A percentile compares a stretch with the other conserved stretches of the same genome.
phyloP scores from a whole-genome alignment of 2,797 vertebrate species.

The Myotis planiceps region DNA sequence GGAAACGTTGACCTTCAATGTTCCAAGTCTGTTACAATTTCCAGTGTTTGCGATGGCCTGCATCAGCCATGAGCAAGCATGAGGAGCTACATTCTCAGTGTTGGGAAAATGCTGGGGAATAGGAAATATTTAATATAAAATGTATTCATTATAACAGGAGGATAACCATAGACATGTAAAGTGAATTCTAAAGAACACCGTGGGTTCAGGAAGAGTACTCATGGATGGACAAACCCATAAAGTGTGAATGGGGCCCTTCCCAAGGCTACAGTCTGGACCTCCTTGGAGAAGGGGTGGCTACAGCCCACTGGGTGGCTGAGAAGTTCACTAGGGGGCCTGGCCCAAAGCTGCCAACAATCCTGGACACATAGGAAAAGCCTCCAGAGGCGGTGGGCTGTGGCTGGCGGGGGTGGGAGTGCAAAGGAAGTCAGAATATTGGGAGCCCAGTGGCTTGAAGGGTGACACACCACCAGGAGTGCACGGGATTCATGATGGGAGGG shows the following conservation, averaged over 20 bases:
- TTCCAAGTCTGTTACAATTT: not conserved
- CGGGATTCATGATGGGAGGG: rapidly evolving
- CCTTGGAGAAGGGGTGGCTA: not conserved
- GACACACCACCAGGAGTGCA: not conserved
- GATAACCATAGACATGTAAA: not conserved
- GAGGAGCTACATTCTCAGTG: not conserved
- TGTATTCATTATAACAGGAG: not conserved
- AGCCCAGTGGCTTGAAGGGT: not conserved
- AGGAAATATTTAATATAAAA: not conserved
- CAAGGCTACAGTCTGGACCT: not conserved
- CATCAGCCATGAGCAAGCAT: not conserved
- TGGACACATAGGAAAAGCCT: not conserved
- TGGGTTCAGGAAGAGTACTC: not conserved
- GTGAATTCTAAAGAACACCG: not conserved
- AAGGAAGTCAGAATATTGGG: not conserved
- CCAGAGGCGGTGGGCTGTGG: not conserved
- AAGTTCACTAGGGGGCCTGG: not conserved
- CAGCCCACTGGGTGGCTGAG: not conserved
- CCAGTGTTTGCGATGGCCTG: not conserved
- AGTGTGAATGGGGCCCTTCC: too few species aligned
- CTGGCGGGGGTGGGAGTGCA: not conserved
- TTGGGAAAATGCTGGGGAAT: not conserved
- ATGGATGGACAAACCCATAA: not conserved
- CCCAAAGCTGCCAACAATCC: not conserved
- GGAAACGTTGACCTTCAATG: not conserved